Evolutionary conservation across 2,888 invertebrate genomes (phyloP), one percentile per base, ranked within the genome.

Genomic region (Scrobipalpa atriplicella): DNA sequence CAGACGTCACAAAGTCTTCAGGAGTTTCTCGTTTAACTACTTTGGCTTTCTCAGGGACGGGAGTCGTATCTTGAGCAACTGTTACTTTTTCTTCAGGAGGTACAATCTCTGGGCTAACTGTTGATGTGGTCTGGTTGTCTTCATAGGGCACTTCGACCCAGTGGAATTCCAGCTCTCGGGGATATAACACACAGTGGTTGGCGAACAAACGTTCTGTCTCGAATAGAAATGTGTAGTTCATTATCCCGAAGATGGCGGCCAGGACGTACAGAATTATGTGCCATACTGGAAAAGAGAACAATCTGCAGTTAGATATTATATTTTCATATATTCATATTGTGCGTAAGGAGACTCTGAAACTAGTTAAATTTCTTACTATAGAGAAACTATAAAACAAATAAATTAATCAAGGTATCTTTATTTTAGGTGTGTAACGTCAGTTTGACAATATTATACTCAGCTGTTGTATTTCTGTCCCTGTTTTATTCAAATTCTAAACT

Each of bases 141-240:
- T 65, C 39, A 29, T 78, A 75, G 0, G 74, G 65, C 10, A 85
- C 36, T 43, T 82, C 75, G 0, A 89, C 75, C 68, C 75, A 76
- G 2, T 77, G 80, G 70, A 91, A 90, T 29, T 81, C 88, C 0
- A 92, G 74, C 41, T 79, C 54, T 2, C 88, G 73, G 1, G 92
- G 90, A 56, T 75, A 85, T 2, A 92, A 68, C 0, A 91, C 77
- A 70, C 92, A 92, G 70, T 89, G 83, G 65, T 82, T 72, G 61
- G 82, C 80, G 0, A 90, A 84, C 66, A 92, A 60, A 7, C 81
- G 75, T 87, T 84, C 89, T 0, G 91, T 80, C 61, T 86, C 84
- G 68, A 85, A 85, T 0, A 92, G 77, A 64, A 89, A 86, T n/a
- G 86, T 78, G 71, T 87, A 92, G 73, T 92, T 92, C 64, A 84